Base-by-base conservation (phyloP, 2,888 invertebrate species). In the Cerceris rybyensis region DNA sequence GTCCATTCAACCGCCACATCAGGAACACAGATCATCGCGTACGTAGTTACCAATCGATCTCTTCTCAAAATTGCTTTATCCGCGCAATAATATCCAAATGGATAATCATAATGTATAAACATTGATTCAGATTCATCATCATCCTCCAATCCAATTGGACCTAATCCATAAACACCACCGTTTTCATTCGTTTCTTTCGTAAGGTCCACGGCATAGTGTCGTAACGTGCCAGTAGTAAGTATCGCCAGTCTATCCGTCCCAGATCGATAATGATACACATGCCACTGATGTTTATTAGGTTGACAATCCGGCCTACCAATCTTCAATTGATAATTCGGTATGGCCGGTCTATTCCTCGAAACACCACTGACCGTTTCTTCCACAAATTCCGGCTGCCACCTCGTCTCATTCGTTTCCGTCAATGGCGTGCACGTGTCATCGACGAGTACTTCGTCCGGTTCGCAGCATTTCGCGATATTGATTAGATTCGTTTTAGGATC, bases 401-500 rank as follows among this genome's bases (percentile, higher is more conserved):
- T 76, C 8, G 90, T 91, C 74, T 90, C 88, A 69, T 90, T 90
- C 7, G 85, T 88, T 69, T 94, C 93, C 87, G 94, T 93, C 58
- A 95, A 94, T 88, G 94, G 93, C 88, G 94, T 94, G 91, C 97
- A 97, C 77, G 93, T 93, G 70, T 93, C 93, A 88, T 96, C 96
- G 54, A 96, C 93, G 90, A 95, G 94, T 70, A 97, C 93, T 91
- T 97, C 96, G 86, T 95, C 94, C 66, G 93, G 92, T 89, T 96
- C 96, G 92, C 97, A 97, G 90, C 97, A 97, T 94, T 97, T 97
- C 90, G 96, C 96, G 82, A 97, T 94, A 87, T 93, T 93, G 41
- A 96, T 93, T 17, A 93, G 91, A 52, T 77, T 79, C 13, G 41
- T 0, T 8, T 68, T 67, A 0, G 0, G 39, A 41, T 79, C 68